Base-by-base conservation (phyloP, 2,888 invertebrate species). In the Netelia virgata region DNA sequence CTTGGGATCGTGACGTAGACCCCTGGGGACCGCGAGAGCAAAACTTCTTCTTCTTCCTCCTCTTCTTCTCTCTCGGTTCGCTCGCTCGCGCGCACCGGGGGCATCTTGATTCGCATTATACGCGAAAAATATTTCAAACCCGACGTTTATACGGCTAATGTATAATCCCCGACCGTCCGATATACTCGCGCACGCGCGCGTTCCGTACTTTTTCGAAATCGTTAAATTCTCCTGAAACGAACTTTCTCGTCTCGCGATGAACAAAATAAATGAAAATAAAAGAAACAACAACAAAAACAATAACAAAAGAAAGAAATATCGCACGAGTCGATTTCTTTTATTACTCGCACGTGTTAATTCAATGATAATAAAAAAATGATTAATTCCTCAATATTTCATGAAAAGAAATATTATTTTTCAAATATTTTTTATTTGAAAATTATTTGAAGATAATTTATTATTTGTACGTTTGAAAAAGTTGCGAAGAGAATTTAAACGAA, bases 61-160 rank as follows among this genome's bases (percentile, higher is more conserved):
- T 16, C 53, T 36, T 77, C 61, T 28, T 53, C 53, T 18, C 18
- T 57, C 57, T 57, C 20, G 57, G 2, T 36, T 53, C 63, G 59
- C 63, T 82, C 77, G 77, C 59, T 73, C 78, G 61, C 82, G 64
- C 79, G 63, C 82, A 41, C 72, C 77, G 72, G 75, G 82, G 84
- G 84, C 82, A 86, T 86, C 84, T 86, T 86, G 86, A 86, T 86
- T 84, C 77, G 84, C 77, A 84, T 81, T 84, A 84, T 84, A 81
- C 57, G 73, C 77, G 75, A 82, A 74, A 77, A 78, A 84, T 84
- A 81, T 81, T 81, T 81, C 81, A 84, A 28, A 74, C 73, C 68
- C 28, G 81, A 81, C 74, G 76, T 81, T 81, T 77, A 77, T 81
- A 84, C 59, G 66, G 20, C 72, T 66, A 20, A 61, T 53, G 61